Evolutionary conservation across 2,888 invertebrate species (phyloP), one percentile per base, ranked within the genome.

Genomic region (Cerastis rubricosa): DNA sequence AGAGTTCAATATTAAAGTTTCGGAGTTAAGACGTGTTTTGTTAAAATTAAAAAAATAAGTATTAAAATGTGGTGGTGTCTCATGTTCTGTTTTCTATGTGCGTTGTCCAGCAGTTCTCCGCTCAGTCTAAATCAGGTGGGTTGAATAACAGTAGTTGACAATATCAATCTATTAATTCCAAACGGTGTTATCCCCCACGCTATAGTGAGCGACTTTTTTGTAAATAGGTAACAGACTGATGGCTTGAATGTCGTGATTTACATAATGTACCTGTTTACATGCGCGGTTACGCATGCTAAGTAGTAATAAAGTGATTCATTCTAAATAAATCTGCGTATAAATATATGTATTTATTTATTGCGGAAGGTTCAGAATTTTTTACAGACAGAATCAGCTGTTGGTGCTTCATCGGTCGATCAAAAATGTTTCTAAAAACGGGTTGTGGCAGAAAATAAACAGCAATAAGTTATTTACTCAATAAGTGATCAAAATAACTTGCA

Each of bases 41-140:
- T 64, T 80, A 79, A 71, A 72, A 64, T 69, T 49, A 35, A 70
- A 47, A 47, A 6, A 73, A 78, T 74, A 76, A 72, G 43, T 78
- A 69, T 47, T 47, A 61, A 47, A 74, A 94, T 95, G 95, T 92
- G 91, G 92, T 90, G 89, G 85, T 86, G 84, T 87, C 87, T 91
- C 57, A 59, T 92, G 80, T 92, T 88, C 82, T 91, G 92, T 87
- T 87, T 91, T 85, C 74, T 94, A 87, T 93, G 91, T 89, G 88
- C 89, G 63, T 85, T 90, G 81, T 85, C 91, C 77, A 89, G 89
- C 84, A 87, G 91, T 66, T 78, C 83, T 7, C 88, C 88, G 22
- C 83, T 85, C 76, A 80, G 79, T 82, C 72, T 93, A 71, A 92
- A 90, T 82, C 90, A 93, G 92, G 95, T 95, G 91, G 49, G 95